Conservation (phyloP, 2,797 vertebrate species). For the Acipenser oxyrinchus region DNA sequence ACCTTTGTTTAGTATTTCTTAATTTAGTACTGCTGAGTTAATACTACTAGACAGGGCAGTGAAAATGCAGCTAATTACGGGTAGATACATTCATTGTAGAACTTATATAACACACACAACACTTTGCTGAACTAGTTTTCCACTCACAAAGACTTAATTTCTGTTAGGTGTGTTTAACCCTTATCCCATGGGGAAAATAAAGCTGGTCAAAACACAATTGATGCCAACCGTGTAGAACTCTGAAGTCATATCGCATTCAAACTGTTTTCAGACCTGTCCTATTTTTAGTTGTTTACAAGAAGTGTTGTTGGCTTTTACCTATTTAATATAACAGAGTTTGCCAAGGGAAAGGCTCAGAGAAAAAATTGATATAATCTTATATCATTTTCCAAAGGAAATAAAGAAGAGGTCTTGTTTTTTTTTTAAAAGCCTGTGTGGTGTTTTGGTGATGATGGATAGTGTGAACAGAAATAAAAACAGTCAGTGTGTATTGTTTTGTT, state of each 20-base stretch:
- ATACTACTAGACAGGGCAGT: no score
- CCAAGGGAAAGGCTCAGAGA: conserved; percentile 1
- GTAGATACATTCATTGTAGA: no score
- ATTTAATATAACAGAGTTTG: neutral
- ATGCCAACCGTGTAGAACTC: neutral
- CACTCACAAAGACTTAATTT: neutral
- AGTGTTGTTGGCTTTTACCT: neutral
- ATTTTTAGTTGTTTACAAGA: conserved; percentile 4
- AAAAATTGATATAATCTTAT: neutral
- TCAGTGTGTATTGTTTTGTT: no score
- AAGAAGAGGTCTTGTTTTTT: conserved; percentile 3
- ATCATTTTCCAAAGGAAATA: conserved; percentile 3
- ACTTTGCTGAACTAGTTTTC: no score
- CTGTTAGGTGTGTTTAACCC: neutral
- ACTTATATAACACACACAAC: no score
- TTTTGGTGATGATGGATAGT: neutral
- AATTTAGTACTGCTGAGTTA: no score
- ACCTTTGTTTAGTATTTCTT: no score
- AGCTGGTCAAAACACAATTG: neutral
- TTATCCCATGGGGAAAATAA: neutral
- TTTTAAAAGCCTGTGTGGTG: neutral
- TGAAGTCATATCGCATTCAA: conserved; percentile 4
- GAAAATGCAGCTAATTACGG: no score
- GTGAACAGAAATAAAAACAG: neutral
- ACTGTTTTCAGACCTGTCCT: conserved; percentile 1